Conservation (phyloP, 2,888 invertebrate species). For the Drosophila mayaguana region DNA sequence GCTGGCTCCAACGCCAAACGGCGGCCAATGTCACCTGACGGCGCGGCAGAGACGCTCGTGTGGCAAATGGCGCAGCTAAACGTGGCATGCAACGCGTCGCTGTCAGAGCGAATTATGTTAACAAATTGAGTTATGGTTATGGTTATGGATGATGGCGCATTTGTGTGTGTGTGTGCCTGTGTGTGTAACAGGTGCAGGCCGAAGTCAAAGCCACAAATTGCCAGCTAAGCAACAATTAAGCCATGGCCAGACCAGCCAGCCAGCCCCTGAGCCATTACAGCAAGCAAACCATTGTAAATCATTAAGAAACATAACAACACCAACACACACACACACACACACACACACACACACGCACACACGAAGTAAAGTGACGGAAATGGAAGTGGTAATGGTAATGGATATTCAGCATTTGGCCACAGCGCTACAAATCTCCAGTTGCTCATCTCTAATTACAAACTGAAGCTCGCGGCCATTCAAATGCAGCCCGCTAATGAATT, state of each 20-base stretch:
- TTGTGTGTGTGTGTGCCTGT: slow-evolving; percentile 21
- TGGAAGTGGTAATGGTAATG: slow-evolving; percentile 36
- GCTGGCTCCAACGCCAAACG: slow-evolving; percentile 29
- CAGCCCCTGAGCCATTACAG: slow-evolving; percentile 33
- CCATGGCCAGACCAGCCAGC: slow-evolving; percentile 38
- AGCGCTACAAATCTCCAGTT: slow-evolving; percentile 16
- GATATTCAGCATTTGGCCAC: slow-evolving; percentile 7
- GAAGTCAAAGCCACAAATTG: slow-evolving; percentile 29
- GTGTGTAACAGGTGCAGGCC: slow-evolving; percentile 51
- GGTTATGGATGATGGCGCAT: slow-evolving; percentile 56
- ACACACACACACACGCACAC: no score
- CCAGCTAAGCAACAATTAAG: slow-evolving; percentile 50
- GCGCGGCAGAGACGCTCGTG: slow-evolving; percentile 31
- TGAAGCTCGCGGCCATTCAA: slow-evolving; percentile 42
- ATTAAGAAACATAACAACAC: slow-evolving; percentile 45
- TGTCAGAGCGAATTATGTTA: slow-evolving; percentile 63
- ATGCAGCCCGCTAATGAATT: slow-evolving; percentile 62
- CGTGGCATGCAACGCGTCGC: slow-evolving; percentile 64
- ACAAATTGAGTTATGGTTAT: slow-evolving; percentile 64
- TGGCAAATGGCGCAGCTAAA: slow-evolving; percentile 52
- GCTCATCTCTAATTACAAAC: slow-evolving; percentile 53
- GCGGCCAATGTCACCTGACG: slow-evolving; percentile 52
- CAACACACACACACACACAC: background rate
- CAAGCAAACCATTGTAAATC: slow-evolving; percentile 57
- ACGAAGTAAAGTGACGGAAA: slow-evolving; percentile 43